These are phyloP conservation scores for Arion vulgaris DNA, from an alignment of 1,140 invertebrate genomes.

Conservation along the genomic window DNA sequence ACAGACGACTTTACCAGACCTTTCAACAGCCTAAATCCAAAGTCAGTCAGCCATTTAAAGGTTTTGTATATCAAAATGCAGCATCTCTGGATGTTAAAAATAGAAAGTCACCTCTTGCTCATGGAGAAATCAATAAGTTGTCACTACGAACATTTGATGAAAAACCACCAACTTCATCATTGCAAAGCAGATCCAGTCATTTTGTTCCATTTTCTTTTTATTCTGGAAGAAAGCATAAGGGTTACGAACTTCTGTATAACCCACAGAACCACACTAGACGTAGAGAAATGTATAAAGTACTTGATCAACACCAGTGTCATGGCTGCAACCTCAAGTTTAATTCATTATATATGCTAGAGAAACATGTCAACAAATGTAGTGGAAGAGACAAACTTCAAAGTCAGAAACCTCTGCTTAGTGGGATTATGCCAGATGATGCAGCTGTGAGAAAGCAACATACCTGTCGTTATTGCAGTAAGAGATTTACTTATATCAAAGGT, in stretches of 20 bases:
- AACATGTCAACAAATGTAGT: constrained; percentile 63
- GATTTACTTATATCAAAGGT: constrained; percentile 61
- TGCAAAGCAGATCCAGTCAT: neutral
- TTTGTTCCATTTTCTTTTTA: constrained; percentile 10
- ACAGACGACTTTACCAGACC: constrained; percentile 11
- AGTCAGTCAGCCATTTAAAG: neutral
- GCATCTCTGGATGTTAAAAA: neutral
- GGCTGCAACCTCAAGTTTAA: constrained; percentile 64
- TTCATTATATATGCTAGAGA: constrained; percentile 61
- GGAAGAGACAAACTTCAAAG: constrained; percentile 61
- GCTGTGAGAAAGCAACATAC: constrained; percentile 48
- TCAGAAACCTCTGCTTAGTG: constrained; percentile 50
- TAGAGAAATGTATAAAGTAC: constrained; percentile 57
- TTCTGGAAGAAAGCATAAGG: constrained; percentile 39
- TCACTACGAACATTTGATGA: neutral
- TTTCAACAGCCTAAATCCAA: neutral
- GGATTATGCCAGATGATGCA: constrained; percentile 39
- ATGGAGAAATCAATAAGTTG: neutral
- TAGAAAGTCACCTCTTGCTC: neutral
- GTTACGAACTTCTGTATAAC: constrained; percentile 59
- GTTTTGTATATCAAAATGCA: neutral
- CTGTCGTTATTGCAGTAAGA: constrained; percentile 58
- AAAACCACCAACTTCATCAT: neutral
- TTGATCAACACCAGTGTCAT: constrained; percentile 64
- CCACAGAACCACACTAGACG: constrained; percentile 61